A percentile compares a stretch with the other conserved stretches of the same genome.
Evolutionary conservation across 1,140 invertebrate species (phyloP).

Genomic region (Heliconius nattereri): DNA sequence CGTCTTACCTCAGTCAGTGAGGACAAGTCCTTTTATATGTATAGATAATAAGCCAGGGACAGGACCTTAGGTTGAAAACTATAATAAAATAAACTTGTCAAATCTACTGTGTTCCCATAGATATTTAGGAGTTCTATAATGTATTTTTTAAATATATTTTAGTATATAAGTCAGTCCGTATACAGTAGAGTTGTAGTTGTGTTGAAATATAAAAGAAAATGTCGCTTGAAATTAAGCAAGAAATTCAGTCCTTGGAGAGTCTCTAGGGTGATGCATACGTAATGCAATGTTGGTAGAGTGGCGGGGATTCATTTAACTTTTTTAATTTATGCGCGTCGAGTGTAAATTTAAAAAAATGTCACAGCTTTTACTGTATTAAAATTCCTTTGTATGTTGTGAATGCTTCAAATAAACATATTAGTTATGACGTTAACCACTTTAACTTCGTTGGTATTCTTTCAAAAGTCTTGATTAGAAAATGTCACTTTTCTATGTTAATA

Average conservation of each 20-base stretch:
- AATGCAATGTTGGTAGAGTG: constrained; percentile 54
- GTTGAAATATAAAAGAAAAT: constrained; percentile 45
- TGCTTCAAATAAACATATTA: background rate
- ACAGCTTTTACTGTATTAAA: constrained; percentile 22
- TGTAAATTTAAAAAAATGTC: constrained; percentile 24
- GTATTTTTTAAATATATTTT: background rate
- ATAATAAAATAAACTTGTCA: background rate
- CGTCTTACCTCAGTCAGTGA: too few relatives aligned
- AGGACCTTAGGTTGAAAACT: too few relatives aligned
- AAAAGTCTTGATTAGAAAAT: background rate
- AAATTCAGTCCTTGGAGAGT: constrained; percentile 54
- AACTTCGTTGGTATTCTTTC: background rate
- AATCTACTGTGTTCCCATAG: background rate
- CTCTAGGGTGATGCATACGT: constrained; percentile 58
- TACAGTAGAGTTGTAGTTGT: background rate
- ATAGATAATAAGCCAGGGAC: too few relatives aligned
- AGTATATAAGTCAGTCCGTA: background rate
- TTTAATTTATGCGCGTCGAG: constrained; percentile 49
- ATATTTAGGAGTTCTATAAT: background rate
- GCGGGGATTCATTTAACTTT: constrained; percentile 58
- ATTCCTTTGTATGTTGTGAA: background rate
- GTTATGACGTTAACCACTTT: background rate
- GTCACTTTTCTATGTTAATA: background rate
- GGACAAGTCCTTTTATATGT: too few relatives aligned
- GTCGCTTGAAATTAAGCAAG: constrained; percentile 47